These are phyloP conservation scores for Gobius niger DNA, from an alignment of 2,113 vertebrate species.

Conservation along the genomic window DNA sequence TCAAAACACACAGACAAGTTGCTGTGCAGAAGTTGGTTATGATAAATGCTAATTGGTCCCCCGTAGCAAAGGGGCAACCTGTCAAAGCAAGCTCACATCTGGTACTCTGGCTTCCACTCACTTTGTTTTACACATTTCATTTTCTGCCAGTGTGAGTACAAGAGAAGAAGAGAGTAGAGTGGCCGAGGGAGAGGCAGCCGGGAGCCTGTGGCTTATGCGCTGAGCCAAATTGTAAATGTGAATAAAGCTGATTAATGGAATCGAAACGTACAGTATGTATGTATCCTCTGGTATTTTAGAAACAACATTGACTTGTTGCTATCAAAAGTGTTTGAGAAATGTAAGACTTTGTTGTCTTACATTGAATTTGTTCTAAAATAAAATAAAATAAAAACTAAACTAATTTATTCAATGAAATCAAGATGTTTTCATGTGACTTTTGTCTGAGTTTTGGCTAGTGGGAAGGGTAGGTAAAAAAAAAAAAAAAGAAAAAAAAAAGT, in stretches of 20 bases:
- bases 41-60: conserved; percentile 66
- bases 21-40: conserved; percentile 42
- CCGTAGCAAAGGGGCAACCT: conserved; percentile 58
- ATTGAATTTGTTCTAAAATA: no score
- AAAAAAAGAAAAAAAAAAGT: no score
- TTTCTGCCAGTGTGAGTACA: conserved; percentile 39
- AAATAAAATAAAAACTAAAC: no score
- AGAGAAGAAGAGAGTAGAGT: conserved; percentile 31
- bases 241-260: not conserved
- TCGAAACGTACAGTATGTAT: not conserved
- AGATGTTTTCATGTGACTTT: no score
- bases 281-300: no score
- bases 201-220: conserved; percentile 8
- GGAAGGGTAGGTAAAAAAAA: no score
- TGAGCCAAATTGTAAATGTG: not conserved
- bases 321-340: no score
- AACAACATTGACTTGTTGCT: no score
- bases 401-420: no score
- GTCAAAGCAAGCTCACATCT: conserved; percentile 61
- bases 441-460: no score
- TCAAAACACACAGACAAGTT: conserved; percentile 49
- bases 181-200: conserved; percentile 22
- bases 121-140: conserved; percentile 39
- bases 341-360: no score
- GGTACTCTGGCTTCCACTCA: conserved; percentile 33